phyloP scores from a whole-genome alignment of 2,888 invertebrate genomes.

The Phalangium opilio region DNA sequence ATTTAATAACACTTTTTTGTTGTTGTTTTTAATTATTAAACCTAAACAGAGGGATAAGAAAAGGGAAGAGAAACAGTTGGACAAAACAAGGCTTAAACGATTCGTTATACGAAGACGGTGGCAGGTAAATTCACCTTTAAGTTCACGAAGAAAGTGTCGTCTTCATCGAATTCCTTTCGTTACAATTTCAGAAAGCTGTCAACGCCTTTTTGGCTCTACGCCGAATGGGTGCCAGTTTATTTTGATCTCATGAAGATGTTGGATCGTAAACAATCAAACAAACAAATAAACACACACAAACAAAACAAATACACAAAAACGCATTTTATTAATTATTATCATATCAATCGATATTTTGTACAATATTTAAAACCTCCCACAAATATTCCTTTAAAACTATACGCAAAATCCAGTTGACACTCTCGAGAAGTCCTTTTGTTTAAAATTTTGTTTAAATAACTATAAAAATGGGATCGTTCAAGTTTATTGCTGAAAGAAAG shows the following conservation, averaged over 20 bases:
- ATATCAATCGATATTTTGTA: no score
- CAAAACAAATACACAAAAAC: background rate
- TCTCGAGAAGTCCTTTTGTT: no score
- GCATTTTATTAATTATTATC: constrained; percentile 4
- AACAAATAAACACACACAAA: background rate
- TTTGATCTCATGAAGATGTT: no score
- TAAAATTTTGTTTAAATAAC: no score
- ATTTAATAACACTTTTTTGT: no score
- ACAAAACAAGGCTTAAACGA: constrained; percentile 62
- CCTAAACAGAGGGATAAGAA: constrained; percentile 17
- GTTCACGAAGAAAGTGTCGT: no score
- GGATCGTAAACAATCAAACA: constrained; percentile 2
- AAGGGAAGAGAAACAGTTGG: constrained; percentile 42
- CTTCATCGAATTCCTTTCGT: no score
- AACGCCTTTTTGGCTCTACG: constrained; percentile 70
- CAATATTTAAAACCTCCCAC: no score
- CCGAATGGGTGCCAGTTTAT: constrained; percentile 49
- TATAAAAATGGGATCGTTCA: no score
- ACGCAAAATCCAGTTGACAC: no score
- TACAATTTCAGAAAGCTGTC: constrained; percentile 52
- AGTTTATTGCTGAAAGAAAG: no score
- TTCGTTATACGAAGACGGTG: constrained; percentile 80
- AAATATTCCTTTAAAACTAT: no score
- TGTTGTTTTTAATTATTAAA: background rate
- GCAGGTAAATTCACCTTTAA: constrained; percentile 34